Percentiles rank a stretch among this genome's conserved stretches.
phyloP scores from a whole-genome alignment of 2,113 vertebrate genomes.

The Solea solea region DNA sequence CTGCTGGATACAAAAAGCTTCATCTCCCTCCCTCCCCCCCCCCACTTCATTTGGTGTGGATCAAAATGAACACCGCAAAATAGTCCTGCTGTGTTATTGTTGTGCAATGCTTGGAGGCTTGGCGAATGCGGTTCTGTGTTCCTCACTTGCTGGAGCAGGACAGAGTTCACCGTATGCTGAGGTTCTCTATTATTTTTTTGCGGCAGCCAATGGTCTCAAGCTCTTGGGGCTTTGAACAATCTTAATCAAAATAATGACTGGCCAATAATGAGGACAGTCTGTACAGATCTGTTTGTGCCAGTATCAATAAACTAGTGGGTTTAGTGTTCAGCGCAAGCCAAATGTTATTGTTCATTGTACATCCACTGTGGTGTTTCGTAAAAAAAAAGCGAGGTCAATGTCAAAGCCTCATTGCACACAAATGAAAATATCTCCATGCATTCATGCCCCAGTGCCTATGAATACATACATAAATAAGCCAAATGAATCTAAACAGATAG shows the following conservation, averaged over 20 bases:
- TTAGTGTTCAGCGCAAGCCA: conserved; percentile 42
- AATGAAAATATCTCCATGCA: conserved; percentile 63
- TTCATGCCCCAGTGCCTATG: conserved; percentile 57
- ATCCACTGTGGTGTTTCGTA: conserved; percentile 50
- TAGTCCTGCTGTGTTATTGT: conserved; percentile 63
- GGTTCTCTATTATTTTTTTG: conserved; percentile 10
- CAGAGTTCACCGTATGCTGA: conserved; percentile 25
- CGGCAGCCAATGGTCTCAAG: conserved; percentile 32
- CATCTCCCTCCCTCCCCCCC: background rate
- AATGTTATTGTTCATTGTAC: conserved; percentile 39
- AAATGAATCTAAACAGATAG: conserved; percentile 53
- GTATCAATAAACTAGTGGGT: conserved; percentile 55
- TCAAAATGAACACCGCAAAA: conserved; percentile 63
- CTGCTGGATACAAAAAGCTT: conserved; percentile 63
- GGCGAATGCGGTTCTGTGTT: conserved; percentile 43
- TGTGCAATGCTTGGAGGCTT: conserved; percentile 43
- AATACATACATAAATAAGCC: conserved; percentile 55
- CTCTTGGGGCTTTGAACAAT: conserved; percentile 32
- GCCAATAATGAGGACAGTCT: conserved; percentile 50
- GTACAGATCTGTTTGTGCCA: conserved; percentile 37
- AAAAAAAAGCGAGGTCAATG: conserved; percentile 56
- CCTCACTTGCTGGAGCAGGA: conserved; percentile 30
- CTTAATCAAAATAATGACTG: conserved; percentile 68
- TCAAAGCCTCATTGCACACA: conserved; percentile 65
- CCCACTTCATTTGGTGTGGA: conserved; percentile 61